A percentile compares a stretch with the other conserved stretches of the same genome.
These are phyloP conservation scores for Amazonetta brasiliensis DNA, from an alignment of 2,797 vertebrate species.

Conservation along the genomic window DNA sequence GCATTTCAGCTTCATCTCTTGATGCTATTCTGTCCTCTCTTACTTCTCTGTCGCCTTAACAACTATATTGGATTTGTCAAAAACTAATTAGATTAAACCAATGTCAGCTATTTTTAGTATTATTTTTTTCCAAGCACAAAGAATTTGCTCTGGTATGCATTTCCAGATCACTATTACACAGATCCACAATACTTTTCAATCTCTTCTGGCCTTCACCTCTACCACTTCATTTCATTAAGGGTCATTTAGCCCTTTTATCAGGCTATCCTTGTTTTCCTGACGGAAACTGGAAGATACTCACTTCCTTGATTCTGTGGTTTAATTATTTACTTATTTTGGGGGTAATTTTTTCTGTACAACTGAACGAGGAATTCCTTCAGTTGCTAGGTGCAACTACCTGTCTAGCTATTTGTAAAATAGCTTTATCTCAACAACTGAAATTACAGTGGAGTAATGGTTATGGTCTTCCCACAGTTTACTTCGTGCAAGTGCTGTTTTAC, in stretches of 20 bases:
- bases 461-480: not conserved
- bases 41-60: not conserved
- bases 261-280: not conserved
- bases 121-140: not conserved
- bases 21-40: not conserved
- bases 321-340: not conserved
- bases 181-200: not conserved
- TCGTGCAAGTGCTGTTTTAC: not conserved
- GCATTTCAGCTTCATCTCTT: not conserved
- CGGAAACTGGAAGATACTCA: not conserved
- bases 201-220: not conserved
- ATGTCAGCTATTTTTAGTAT: not conserved
- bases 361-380: slow-evolving; percentile 2
- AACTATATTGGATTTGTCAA: not conserved
- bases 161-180: not conserved
- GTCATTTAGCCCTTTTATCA: not conserved
- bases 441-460: not conserved
- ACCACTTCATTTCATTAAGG: not conserved
- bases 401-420: not conserved
- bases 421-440: slow-evolving; percentile 22
- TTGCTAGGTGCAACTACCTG: not conserved
- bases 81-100: not conserved
- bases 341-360: not conserved
- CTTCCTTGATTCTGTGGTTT: not conserved
- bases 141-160: not conserved